Conservation (phyloP, 2,888 invertebrate species). For the Latheticus oryzae region DNA sequence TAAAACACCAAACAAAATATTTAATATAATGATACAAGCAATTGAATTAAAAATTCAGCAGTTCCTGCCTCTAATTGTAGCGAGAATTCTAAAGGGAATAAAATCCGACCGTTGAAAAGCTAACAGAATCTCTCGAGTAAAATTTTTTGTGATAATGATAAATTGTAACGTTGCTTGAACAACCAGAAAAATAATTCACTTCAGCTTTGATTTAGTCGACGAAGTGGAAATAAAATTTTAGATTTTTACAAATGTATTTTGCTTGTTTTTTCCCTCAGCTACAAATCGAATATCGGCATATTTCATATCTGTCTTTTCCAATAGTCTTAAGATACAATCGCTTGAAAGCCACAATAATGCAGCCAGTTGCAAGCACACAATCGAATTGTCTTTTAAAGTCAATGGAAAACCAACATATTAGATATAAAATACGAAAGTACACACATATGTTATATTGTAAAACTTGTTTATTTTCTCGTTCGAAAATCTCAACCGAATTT, state of each 20-base stretch:
- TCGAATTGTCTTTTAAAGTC: constrained; percentile 30
- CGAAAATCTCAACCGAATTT: no score
- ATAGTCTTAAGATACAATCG: neutral
- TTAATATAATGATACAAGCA: no score
- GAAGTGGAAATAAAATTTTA: constrained; percentile 2
- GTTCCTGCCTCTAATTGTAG: no score
- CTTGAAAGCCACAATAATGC: constrained; percentile 7
- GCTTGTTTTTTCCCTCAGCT: neutral
- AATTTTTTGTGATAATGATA: constrained; percentile 29
- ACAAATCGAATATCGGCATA: constrained; percentile 7
- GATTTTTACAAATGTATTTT: constrained; percentile 7
- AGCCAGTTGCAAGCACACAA: constrained; percentile 7
- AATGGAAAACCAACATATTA: constrained; percentile 24
- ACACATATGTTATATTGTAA: constrained; percentile 15
- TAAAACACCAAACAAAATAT: constrained; percentile 63
- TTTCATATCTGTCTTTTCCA: neutral
- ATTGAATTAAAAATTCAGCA: no score
- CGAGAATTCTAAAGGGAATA: constrained; percentile 9
- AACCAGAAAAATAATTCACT: constrained; percentile 16
- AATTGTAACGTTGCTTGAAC: constrained; percentile 11
- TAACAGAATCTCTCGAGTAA: constrained; percentile 11
- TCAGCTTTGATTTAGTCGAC: constrained; percentile 15
- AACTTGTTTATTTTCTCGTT: constrained; percentile 22
- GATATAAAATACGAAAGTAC: constrained; percentile 20
- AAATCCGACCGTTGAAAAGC: neutral